Conservation (phyloP, 2,888 invertebrate genomes). For the Acleris cristana region DNA sequence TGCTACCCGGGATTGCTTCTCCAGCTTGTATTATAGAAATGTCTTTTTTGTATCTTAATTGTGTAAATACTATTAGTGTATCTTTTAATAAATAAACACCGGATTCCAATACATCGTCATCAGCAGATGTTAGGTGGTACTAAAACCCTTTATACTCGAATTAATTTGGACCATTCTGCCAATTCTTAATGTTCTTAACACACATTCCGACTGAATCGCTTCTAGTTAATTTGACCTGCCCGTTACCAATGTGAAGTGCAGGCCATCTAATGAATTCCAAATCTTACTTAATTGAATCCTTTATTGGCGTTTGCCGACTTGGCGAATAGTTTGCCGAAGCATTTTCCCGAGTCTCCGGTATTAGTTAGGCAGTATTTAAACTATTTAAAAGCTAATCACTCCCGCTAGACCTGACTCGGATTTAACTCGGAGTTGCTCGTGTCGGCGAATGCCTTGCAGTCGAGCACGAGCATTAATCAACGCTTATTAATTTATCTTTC, state of each 20-base stretch:
- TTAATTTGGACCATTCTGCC: neutral
- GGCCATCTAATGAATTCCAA: constrained; percentile 26
- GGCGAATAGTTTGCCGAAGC: constrained; percentile 30
- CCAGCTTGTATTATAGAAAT: no score
- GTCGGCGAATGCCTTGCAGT: neutral
- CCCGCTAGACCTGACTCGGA: constrained; percentile 32
- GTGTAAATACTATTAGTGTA: no score
- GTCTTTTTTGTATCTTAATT: no score
- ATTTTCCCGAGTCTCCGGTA: constrained; percentile 22
- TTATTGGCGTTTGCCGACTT: constrained; percentile 34
- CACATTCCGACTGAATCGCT: constrained; percentile 6
- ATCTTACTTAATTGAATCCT: constrained; percentile 34
- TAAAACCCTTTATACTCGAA: no score
- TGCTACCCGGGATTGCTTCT: no score
- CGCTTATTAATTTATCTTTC: neutral
- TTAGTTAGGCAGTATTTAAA: constrained; percentile 35
- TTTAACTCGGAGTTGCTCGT: constrained; percentile 18
- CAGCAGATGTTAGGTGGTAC: no score
- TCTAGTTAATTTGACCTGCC: constrained; percentile 8
- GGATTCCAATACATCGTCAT: no score
- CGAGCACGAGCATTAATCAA: neutral
- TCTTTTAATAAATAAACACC: no score
- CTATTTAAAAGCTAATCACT: constrained; percentile 35
- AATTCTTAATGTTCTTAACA: neutral
- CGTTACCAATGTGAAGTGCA: constrained; percentile 17